phyloP scores from a whole-genome alignment of 2,113 vertebrate genomes.

The Glaucidium brasilianum region DNA sequence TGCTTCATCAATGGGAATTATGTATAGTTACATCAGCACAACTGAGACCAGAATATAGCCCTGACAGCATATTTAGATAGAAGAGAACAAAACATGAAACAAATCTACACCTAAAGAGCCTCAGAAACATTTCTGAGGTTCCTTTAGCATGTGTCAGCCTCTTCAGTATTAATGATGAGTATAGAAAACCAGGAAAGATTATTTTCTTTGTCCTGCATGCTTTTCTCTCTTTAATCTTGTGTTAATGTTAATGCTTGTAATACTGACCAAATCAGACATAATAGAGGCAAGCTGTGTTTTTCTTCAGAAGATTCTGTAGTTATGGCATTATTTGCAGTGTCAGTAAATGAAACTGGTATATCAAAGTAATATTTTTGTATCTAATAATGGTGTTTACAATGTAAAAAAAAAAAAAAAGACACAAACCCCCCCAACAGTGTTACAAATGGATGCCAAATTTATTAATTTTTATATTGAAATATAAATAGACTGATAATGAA shows the following conservation, averaged over 20 bases:
- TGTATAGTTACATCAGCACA: background rate
- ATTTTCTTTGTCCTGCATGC: background rate
- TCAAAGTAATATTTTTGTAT: background rate
- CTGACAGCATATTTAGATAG: background rate
- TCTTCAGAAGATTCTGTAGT: background rate
- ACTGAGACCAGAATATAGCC: background rate
- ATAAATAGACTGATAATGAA: background rate
- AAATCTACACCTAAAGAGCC: background rate
- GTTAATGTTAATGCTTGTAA: background rate
- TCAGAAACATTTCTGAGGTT: background rate
- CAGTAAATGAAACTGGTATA: background rate
- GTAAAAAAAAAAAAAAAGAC: background rate
- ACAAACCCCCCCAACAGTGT: background rate
- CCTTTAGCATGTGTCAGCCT: background rate
- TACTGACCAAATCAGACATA: background rate
- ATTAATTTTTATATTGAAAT: background rate
- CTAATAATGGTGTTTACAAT: background rate
- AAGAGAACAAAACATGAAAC: background rate
- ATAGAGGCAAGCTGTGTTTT: background rate
- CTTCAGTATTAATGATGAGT: background rate
- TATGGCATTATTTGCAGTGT: background rate
- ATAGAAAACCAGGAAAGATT: background rate
- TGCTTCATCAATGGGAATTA: background rate
- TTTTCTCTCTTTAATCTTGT: background rate
- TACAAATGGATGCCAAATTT: background rate